Evolutionary conservation across 2,113 vertebrate genomes (phyloP).

Genomic region (Turdus rufiventris): DNA sequence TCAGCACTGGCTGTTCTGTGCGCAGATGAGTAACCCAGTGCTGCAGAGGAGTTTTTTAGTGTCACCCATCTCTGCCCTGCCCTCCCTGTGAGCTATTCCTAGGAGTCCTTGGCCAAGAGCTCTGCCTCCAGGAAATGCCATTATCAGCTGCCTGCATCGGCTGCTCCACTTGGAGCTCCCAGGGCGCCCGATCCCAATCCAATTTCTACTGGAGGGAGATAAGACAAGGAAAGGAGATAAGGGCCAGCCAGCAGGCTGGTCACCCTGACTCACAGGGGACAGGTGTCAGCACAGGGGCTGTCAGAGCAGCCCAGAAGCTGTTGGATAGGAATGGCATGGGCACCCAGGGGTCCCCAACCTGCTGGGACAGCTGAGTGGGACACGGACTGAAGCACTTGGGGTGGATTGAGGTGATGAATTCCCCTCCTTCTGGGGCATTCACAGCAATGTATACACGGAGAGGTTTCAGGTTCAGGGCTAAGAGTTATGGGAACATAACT

Average conservation of each 20-base stretch:
- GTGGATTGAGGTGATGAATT: accelerated
- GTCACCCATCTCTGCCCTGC: neutral
- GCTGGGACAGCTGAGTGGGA: neutral
- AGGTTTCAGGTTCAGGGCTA: neutral
- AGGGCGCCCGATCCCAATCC: accelerated
- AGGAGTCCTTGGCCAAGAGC: neutral
- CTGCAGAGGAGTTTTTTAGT: neutral
- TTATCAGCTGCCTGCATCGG: neutral
- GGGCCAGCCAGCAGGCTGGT: neutral
- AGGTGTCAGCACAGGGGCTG: accelerated
- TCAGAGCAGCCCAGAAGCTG: accelerated
- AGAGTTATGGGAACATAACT: accelerated
- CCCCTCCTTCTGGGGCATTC: too few species aligned
- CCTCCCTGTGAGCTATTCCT: accelerated
- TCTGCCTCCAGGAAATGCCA: neutral
- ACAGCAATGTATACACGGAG: accelerated
- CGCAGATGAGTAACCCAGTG: neutral
- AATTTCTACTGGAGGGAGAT: neutral
- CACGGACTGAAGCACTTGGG: accelerated
- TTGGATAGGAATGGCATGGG: accelerated
- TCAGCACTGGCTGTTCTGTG: accelerated
- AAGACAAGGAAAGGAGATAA: neutral
- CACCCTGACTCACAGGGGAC: neutral
- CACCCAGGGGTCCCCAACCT: neutral
- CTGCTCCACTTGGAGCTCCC: neutral